A percentile compares a stretch with the other conserved stretches of the same genome.
Conservation (phyloP, 2,888 invertebrate genomes). For the Lasioglossum marginatum region DNA sequence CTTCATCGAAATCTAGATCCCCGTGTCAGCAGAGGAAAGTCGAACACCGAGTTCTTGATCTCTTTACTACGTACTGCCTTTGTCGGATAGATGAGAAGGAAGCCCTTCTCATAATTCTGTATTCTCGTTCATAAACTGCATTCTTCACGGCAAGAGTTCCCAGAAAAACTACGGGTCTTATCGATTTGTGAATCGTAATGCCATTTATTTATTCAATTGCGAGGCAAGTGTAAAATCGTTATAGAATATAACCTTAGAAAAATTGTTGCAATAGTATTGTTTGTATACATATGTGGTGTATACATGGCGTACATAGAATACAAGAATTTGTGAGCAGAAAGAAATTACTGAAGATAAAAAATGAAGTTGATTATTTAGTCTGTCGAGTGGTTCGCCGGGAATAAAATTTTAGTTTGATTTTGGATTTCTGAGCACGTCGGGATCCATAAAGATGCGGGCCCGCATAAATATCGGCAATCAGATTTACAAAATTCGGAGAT, state of each 20-base stretch:
- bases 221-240: background rate
- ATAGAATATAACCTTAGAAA: background rate
- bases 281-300: too few species aligned
- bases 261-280: background rate
- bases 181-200: background rate
- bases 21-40: constrained; percentile 56
- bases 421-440: background rate
- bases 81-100: constrained; percentile 26
- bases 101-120: constrained; percentile 23
- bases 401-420: background rate
- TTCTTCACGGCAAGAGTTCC: background rate
- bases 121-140: background rate
- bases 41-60: constrained; percentile 57
- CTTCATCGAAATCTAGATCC: constrained; percentile 66
- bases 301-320: background rate
- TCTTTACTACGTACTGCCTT: constrained; percentile 50
- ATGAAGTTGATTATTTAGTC: background rate
- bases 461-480: background rate
- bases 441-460: background rate
- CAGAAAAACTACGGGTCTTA: background rate
- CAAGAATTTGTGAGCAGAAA: background rate
- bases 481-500: background rate
- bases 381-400: background rate
- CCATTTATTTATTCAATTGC: background rate
- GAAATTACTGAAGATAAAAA: too few species aligned